phyloP scores from a whole-genome alignment of 2,888 invertebrate species.

The Phrixothrix hirtus region DNA sequence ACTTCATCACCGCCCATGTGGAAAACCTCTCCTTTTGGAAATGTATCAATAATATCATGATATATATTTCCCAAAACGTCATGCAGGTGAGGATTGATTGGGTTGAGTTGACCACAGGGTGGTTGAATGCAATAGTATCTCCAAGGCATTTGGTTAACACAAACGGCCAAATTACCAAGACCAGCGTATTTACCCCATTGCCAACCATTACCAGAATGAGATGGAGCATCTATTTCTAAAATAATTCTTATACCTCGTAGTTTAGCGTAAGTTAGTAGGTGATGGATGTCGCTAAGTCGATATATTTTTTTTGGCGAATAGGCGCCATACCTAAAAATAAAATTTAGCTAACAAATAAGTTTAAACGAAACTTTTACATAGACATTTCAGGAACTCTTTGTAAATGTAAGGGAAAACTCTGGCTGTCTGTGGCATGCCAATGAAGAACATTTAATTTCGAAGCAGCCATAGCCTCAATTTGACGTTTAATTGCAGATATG shows the following conservation, averaged over 20 bases:
- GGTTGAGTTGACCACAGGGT: conserved; percentile 85
- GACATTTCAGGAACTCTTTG: conserved; percentile 75
- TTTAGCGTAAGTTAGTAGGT: conserved; percentile 76
- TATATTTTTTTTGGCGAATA: conserved; percentile 73
- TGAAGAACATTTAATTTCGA: conserved; percentile 91
- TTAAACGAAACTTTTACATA: too few relatives aligned
- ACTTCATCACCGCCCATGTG: conserved; percentile 90
- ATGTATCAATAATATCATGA: conserved; percentile 64
- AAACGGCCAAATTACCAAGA: conserved; percentile 68
- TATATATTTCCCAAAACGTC: conserved; percentile 70
- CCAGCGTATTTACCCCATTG: conserved; percentile 72
- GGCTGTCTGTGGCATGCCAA: conserved; percentile 90
- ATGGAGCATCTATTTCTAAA: conserved; percentile 88
- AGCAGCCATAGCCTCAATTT: conserved; percentile 83
- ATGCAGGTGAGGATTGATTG: conserved; percentile 72
- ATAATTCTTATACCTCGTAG: conserved; percentile 81
- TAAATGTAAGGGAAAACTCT: conserved; percentile 87
- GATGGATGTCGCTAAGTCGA: conserved; percentile 64
- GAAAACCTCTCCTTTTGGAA: conserved; percentile 64
- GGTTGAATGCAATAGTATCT: conserved; percentile 75
- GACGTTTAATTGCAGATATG: conserved; percentile 67
- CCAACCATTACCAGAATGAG: conserved; percentile 85
- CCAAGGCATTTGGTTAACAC: conserved; percentile 72
- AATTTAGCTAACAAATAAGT: too few relatives aligned
- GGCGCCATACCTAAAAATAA: conserved; percentile 69